Evolutionary conservation across 2,888 invertebrate genomes (phyloP).

Genomic region (Nemotelus nigrinus): DNA sequence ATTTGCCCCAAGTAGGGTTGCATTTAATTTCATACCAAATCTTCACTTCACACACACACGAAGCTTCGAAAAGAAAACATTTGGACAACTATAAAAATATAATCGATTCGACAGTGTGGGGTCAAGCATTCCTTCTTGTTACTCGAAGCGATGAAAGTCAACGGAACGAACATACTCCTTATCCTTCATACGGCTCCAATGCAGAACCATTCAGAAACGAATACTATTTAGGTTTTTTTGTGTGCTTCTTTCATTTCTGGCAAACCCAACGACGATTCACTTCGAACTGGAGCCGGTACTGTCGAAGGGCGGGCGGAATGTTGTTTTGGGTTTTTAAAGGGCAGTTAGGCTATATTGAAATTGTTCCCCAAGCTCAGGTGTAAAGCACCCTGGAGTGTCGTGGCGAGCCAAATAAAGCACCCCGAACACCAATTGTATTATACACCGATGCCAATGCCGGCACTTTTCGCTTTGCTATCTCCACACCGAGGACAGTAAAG

Average conservation of each 20-base stretch:
- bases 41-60: no score
- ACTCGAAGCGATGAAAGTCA: not conserved
- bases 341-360: constrained; percentile 64
- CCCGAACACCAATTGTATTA: constrained; percentile 64
- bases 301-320: constrained; percentile 54
- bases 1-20: no score
- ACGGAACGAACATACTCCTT: constrained; percentile 1
- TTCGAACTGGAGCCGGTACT: not conserved
- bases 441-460: constrained; percentile 48
- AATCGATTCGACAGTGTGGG: not conserved
- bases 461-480: constrained; percentile 14
- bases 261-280: constrained; percentile 8
- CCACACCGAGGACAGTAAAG: not conserved
- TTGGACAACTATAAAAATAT: not conserved
- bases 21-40: not conserved
- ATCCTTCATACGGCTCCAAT: not conserved
- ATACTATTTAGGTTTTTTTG: constrained; percentile 19
- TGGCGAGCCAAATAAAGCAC: constrained; percentile 65
- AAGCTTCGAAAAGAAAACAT: no score
- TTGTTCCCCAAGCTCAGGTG: constrained; percentile 65
- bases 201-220: constrained; percentile 7
- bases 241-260: not conserved
- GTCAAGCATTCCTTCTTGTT: not conserved
- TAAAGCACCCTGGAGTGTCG: constrained; percentile 66
- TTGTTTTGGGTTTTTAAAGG: constrained; percentile 66